These are phyloP conservation scores for Lepus europaeus DNA, from an alignment of 2,113 vertebrate species.

Conservation along the genomic window DNA sequence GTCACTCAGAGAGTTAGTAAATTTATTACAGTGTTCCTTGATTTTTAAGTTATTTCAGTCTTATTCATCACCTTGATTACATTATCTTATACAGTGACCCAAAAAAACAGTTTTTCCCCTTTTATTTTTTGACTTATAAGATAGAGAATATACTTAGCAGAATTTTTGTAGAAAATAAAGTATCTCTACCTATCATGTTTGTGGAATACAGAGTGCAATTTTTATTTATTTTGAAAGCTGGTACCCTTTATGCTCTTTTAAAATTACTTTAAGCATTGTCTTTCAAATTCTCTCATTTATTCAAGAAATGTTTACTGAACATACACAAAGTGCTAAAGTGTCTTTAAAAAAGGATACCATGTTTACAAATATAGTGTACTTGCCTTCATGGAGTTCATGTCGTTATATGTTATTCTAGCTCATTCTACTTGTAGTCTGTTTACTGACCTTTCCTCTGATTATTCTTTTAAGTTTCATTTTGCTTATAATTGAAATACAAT, in stretches of 20 bases:
- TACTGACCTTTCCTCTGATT: not conserved
- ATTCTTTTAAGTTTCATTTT: too few species aligned
- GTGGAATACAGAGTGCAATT: not conserved
- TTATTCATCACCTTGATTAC: conserved; percentile 83
- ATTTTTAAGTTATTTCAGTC: conserved; percentile 79
- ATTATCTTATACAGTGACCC: conserved; percentile 79
- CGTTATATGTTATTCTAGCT: not conserved
- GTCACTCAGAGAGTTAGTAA: conserved; percentile 29
- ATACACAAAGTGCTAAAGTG: not conserved
- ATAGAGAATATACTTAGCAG: conserved; percentile 15
- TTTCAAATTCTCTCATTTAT: not conserved
- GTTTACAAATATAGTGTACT: not conserved
- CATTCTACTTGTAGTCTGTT: not conserved
- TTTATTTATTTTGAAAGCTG: not conserved
- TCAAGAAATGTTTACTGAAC: not conserved
- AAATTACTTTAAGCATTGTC: not conserved
- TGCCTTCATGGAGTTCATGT: not conserved
- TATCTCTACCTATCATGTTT: not conserved
- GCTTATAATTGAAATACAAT: too few species aligned
- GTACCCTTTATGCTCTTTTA: not conserved
- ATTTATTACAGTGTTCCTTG: conserved; percentile 67
- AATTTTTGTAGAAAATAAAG: not conserved
- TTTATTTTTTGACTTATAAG: conserved; percentile 46
- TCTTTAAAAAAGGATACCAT: not conserved
- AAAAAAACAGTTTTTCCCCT: not conserved